A percentile compares a stretch with the other conserved stretches of the same genome.
Evolutionary conservation across 2,888 invertebrate genomes (phyloP).

Genomic region (Torymus tubicola): DNA sequence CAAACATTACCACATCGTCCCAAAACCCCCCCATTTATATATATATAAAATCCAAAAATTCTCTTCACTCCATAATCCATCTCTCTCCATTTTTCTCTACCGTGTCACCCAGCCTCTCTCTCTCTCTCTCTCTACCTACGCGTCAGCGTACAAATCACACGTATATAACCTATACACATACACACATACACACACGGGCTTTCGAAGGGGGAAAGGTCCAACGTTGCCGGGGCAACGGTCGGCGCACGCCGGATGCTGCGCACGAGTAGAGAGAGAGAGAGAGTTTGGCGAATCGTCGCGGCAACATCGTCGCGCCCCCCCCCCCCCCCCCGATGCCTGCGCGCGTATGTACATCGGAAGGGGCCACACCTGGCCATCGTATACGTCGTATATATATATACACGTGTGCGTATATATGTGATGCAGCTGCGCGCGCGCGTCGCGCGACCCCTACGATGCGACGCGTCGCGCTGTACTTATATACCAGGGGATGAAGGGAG

Average conservation of each 20-base stretch:
- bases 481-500: slow-evolving; percentile 36
- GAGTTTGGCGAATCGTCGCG: slow-evolving; percentile 50
- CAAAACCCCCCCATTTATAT: no score
- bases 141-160: slow-evolving; percentile 31
- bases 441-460: slow-evolving; percentile 52
- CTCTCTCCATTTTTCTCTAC: neutral
- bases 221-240: slow-evolving; percentile 63
- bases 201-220: slow-evolving; percentile 46
- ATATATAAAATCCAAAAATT: no score
- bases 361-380: slow-evolving; percentile 54
- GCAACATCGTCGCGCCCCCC: slow-evolving; percentile 29
- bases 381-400: neutral
- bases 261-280: neutral
- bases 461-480: slow-evolving; percentile 16
- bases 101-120: neutral
- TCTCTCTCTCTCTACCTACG: neutral
- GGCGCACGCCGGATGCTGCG: slow-evolving; percentile 49
- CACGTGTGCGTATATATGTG: neutral
- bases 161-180: neutral
- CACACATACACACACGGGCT: neutral
- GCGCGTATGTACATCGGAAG: neutral
- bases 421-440: slow-evolving; percentile 51
- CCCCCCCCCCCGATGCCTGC: neutral
- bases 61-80: neutral
- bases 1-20: no score